Evolutionary conservation across 2,888 invertebrate species (phyloP).

Genomic region (Chrysotoxum bicinctum): DNA sequence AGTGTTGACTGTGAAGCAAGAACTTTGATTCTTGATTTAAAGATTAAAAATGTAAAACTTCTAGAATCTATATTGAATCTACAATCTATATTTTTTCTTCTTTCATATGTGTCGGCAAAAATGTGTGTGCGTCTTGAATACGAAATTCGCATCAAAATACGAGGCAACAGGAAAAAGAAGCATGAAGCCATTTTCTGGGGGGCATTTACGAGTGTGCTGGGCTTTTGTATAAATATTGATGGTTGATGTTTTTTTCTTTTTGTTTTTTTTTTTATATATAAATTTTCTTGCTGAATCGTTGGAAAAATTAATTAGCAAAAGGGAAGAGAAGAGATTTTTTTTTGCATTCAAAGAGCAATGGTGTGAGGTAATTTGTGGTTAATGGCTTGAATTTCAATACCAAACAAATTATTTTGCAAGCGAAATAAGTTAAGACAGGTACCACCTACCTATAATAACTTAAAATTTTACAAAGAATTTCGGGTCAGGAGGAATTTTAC

Average conservation of each 20-base stretch:
- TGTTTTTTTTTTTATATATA: not conserved
- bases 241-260: conserved; percentile 22
- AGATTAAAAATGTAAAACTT: no score
- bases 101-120: conserved; percentile 61
- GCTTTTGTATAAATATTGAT: conserved; percentile 59
- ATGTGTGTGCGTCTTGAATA: conserved; percentile 59
- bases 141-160: conserved; percentile 51
- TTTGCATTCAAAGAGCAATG: not conserved
- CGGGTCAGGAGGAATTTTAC: no score
- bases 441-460: no score
- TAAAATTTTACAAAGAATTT: no score
- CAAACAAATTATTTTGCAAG: not conserved
- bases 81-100: conserved; percentile 20
- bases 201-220: conserved; percentile 50
- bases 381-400: conserved; percentile 41
- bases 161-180: not conserved
- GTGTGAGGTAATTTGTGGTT: conserved; percentile 16
- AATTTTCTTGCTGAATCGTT: conserved; percentile 43
- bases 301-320: conserved; percentile 57
- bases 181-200: conserved; percentile 21
- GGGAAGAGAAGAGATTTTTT: conserved; percentile 21
- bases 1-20: no score
- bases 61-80: no score
- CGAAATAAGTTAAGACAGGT: no score
- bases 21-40: no score